Evolutionary conservation across 1,140 invertebrate genomes (phyloP), one percentile per base, ranked within the genome.

Genomic region (Planococcus citri): DNA sequence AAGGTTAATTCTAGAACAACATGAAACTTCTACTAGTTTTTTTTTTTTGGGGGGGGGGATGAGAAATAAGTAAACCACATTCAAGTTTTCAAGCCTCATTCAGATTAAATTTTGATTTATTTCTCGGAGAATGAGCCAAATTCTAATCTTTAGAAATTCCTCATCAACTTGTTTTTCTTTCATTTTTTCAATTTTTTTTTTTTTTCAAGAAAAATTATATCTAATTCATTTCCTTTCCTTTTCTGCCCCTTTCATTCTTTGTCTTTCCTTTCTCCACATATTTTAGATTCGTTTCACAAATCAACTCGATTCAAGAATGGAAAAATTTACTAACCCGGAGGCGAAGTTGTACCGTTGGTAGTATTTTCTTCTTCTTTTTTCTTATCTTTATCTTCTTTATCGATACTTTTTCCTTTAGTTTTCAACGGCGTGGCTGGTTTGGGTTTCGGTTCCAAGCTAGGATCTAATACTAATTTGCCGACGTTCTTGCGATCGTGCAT

Each of bases 401-500:
- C 82, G 73, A 84, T 83, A 75, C 80, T 88, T 86, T 72, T 88
- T 51, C 81, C 78, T 74, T 87, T 88, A 68, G 83, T 83, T 76
- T 89, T 89, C 57, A 86, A 85, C 2, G 87, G 87, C 3, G 87
- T 88, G 0, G 85, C 85, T 61, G 87, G 87, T 78, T 89, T 89
- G 22, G 87, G 87, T 76, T 89, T 89, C 0, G 87, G 87, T 75
- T 89, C 88, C 75, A 88, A 74, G 29, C 83, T 85, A 22, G 90
- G 89, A 77, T 93, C 90, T 68, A 95, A 78, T 24, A 94, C 83
- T 17, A 94, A 84, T 80, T 94, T 94, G 14, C 92, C 92, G 76
- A 94, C 85, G 78, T 94, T 94, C 78, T 92, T 92, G 74, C 91
- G 85, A 74, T 94, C 91, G 77, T 94, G 91, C 85, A 95, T 89